phyloP scores from a whole-genome alignment of 2,888 invertebrate species.

The Agonopterix arenella region DNA sequence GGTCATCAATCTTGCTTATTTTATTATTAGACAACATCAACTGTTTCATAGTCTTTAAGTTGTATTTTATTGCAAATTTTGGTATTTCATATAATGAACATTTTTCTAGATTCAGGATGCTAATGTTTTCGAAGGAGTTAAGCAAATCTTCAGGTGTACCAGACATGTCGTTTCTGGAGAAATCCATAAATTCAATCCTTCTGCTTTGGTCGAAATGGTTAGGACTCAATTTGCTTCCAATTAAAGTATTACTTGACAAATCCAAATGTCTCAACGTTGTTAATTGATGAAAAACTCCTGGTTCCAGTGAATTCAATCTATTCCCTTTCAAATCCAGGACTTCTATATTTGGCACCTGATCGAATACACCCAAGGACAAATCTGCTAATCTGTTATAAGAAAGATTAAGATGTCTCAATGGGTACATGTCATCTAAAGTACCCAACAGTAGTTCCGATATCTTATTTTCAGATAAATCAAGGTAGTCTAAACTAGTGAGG shows the following conservation, averaged over 20 bases:
- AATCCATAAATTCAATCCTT: slow-evolving; percentile 34
- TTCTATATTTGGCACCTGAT: slow-evolving; percentile 34
- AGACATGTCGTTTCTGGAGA: slow-evolving; percentile 44
- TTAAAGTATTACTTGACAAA: slow-evolving; percentile 36
- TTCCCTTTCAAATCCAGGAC: slow-evolving; percentile 43
- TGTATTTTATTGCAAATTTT: slow-evolving; percentile 31
- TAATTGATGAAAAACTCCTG: slow-evolving; percentile 33
- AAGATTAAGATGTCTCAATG: slow-evolving; percentile 36
- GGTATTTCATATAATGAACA: slow-evolving; percentile 44
- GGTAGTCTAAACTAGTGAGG: slow-evolving; percentile 28
- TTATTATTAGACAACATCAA: slow-evolving; percentile 44
- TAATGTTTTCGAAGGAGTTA: slow-evolving; percentile 20
- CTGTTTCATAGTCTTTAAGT: slow-evolving; percentile 42
- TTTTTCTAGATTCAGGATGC: slow-evolving; percentile 31
- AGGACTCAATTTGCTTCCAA: slow-evolving; percentile 30
- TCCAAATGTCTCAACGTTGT: slow-evolving; percentile 34
- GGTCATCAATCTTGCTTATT: slow-evolving; percentile 31
- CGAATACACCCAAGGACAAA: slow-evolving; percentile 41
- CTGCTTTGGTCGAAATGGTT: slow-evolving; percentile 23
- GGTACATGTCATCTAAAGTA: slow-evolving; percentile 30
- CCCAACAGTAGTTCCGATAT: slow-evolving; percentile 34
- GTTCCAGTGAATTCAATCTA: slow-evolving; percentile 23
- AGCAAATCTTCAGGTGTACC: slow-evolving; percentile 30
- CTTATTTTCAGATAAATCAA: slow-evolving; percentile 45
- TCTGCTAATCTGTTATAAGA: slow-evolving; percentile 35